Percentiles rank a stretch among this genome's conserved stretches.
Conservation (phyloP, 2,113 vertebrate genomes). For the Phyllopteryx taeniolatus region DNA sequence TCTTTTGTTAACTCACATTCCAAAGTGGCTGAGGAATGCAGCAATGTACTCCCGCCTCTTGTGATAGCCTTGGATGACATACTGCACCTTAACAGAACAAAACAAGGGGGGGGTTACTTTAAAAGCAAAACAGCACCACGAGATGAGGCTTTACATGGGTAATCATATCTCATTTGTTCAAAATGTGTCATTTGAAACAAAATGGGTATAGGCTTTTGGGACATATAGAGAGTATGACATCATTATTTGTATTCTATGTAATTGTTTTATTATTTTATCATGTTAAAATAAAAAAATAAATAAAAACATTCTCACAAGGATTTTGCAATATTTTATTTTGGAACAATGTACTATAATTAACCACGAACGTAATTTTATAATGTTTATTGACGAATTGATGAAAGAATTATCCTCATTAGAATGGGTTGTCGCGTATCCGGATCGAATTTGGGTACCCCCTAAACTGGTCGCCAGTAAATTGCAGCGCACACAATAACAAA, state of each 20-base stretch:
- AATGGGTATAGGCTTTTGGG: neutral
- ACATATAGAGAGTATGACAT: neutral
- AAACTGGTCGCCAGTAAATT: too few relatives aligned
- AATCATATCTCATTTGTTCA: neutral
- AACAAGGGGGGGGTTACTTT: neutral
- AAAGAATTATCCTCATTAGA: too few relatives aligned
- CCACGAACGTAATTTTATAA: too few relatives aligned
- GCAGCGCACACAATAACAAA: too few relatives aligned
- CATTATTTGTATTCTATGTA: neutral
- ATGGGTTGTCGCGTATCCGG: too few relatives aligned
- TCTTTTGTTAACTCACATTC: slow-evolving; percentile 83
- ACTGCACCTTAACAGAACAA: slow-evolving; percentile 83
- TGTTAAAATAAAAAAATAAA: neutral
- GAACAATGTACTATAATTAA: too few relatives aligned
- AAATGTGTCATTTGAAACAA: neutral
- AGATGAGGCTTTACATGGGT: neutral
- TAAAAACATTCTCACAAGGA: too few relatives aligned
- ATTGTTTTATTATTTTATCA: neutral
- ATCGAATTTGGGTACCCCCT: too few relatives aligned
- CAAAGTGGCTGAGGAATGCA: slow-evolving; percentile 98
- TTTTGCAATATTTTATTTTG: too few relatives aligned
- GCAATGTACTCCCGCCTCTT: slow-evolving; percentile 98
- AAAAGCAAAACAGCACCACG: neutral
- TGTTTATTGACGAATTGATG: too few relatives aligned
- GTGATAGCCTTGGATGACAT: slow-evolving; percentile 98